phyloP scores from a whole-genome alignment of 2,888 invertebrate genomes.

The Argyra leucocephala region DNA sequence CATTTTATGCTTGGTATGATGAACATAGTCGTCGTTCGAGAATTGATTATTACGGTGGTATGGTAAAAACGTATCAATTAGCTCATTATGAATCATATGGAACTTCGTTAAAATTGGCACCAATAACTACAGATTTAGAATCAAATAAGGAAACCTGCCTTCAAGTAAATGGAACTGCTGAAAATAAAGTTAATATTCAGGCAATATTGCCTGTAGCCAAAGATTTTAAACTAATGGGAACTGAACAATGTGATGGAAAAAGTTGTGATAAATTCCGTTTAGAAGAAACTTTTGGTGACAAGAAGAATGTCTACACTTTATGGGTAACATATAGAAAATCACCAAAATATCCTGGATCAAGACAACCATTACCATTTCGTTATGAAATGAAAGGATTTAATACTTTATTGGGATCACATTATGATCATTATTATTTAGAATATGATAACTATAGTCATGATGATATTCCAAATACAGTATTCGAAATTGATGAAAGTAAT shows the following conservation, averaged over 20 bases:
- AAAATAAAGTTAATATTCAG: slow-evolving; percentile 56
- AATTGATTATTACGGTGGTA: slow-evolving; percentile 89
- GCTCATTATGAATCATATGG: slow-evolving; percentile 54
- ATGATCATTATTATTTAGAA: slow-evolving; percentile 84
- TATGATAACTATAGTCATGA: slow-evolving; percentile 62
- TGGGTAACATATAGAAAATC: slow-evolving; percentile 70
- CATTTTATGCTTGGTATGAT: slow-evolving; percentile 85
- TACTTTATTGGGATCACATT: slow-evolving; percentile 85
- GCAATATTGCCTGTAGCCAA: slow-evolving; percentile 71
- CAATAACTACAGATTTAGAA: slow-evolving; percentile 64
- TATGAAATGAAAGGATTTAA: slow-evolving; percentile 95
- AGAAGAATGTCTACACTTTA: slow-evolving; percentile 78
- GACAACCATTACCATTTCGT: slow-evolving; percentile 59
- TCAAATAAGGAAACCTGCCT: slow-evolving; percentile 71
- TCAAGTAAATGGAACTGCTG: slow-evolving; percentile 66
- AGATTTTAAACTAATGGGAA: slow-evolving; percentile 58
- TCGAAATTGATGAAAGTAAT: slow-evolving; percentile 55
- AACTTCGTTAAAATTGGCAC: slow-evolving; percentile 70
- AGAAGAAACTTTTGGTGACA: slow-evolving; percentile 60
- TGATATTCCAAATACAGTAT: slow-evolving; percentile 58
- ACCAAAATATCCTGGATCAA: slow-evolving; percentile 40
- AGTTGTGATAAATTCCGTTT: slow-evolving; percentile 71
- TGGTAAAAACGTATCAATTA: slow-evolving; percentile 87
- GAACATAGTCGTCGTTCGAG: slow-evolving; percentile 63
- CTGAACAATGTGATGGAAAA: slow-evolving; percentile 61